Conservation (phyloP, 2,888 invertebrate genomes). For the Galeopsomyia nigrocyanea region DNA sequence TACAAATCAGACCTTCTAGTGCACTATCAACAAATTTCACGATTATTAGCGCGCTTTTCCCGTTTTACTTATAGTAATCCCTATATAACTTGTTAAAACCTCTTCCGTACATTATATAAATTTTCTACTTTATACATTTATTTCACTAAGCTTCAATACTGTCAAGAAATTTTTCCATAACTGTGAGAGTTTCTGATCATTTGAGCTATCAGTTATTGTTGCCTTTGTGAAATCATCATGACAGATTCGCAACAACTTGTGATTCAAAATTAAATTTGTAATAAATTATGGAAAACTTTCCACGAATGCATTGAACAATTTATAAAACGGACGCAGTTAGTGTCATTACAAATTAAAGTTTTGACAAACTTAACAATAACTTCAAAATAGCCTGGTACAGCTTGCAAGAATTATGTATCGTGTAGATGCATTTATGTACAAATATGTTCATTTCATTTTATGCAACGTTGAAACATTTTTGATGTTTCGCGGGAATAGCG, state of each 20-base stretch:
- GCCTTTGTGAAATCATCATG: no score
- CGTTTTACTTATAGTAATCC: background rate
- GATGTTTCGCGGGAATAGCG: constrained; percentile 1
- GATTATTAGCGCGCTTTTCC: background rate
- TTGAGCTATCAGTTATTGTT: no score
- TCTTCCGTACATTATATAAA: constrained; percentile 3
- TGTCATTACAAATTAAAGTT: constrained; percentile 37
- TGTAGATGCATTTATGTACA: constrained; percentile 33
- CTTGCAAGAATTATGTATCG: constrained; percentile 14
- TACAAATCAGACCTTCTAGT: constrained; percentile 12
- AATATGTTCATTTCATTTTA: constrained; percentile 29
- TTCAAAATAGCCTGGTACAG: constrained; percentile 22
- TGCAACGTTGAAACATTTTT: constrained; percentile 28
- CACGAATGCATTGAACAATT: constrained; percentile 7
- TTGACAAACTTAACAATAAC: constrained; percentile 43
- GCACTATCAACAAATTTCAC: no score
- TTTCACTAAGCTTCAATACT: background rate
- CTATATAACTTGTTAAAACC: constrained; percentile 10
- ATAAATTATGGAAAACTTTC: constrained; percentile 17
- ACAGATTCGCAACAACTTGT: no score
- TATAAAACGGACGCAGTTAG: constrained; percentile 17
- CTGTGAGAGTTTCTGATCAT: background rate
- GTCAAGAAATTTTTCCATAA: background rate
- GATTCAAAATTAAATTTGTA: background rate
- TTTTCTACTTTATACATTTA: background rate